Conservation (phyloP, 2,797 vertebrate species). For the Sebastes matsubarae region DNA sequence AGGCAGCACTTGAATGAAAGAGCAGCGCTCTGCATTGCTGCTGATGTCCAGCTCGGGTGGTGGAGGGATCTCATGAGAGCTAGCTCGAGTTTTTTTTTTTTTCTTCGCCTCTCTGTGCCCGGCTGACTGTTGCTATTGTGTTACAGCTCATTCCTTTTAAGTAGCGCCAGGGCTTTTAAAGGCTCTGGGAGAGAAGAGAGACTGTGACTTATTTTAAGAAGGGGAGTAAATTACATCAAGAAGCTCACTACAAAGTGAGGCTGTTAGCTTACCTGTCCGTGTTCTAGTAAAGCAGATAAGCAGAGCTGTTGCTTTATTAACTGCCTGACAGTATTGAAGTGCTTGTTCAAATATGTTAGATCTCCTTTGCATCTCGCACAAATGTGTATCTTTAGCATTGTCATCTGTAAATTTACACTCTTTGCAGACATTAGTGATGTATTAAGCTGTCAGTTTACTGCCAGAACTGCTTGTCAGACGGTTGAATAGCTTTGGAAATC, state of each 20-base stretch:
- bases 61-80: constrained; percentile 61
- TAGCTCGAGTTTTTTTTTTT: constrained; percentile 49
- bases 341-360: neutral
- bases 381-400: neutral
- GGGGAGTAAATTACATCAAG: constrained; percentile 45
- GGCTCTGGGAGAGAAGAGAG: constrained; percentile 38
- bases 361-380: neutral
- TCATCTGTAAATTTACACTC: no score
- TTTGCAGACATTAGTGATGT: neutral
- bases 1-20: constrained; percentile 67
- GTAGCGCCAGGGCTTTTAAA: constrained; percentile 68
- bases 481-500: neutral
- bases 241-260: constrained; percentile 28
- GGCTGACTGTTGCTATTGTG: constrained; percentile 70
- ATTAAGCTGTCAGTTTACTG: neutral
- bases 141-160: constrained; percentile 74
- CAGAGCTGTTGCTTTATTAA: constrained; percentile 3
- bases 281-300: neutral
- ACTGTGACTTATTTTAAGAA: constrained; percentile 53
- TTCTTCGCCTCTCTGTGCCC: constrained; percentile 44
- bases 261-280: constrained; percentile 24
- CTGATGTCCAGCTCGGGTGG: constrained; percentile 58
- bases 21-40: constrained; percentile 58
- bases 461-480: neutral
- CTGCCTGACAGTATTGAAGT: neutral